phyloP scores from a whole-genome alignment of 2,113 vertebrate species.

The Scophthalmus maximus region DNA sequence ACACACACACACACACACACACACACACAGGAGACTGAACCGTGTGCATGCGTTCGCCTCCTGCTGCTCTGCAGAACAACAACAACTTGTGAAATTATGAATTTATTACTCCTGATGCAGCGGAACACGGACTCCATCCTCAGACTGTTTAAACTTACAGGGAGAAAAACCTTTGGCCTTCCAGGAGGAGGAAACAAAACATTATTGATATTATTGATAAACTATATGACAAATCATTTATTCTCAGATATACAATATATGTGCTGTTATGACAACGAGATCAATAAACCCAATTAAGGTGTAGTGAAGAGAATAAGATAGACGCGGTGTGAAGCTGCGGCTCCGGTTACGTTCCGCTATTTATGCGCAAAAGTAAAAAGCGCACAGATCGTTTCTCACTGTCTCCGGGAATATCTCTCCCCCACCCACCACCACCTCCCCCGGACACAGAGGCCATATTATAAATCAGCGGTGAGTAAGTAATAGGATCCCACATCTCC shows the following conservation, averaged over 20 bases:
- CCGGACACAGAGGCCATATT: conserved; percentile 21
- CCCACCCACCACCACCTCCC: not conserved
- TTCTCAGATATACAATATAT: too few species aligned
- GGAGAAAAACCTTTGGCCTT: too few species aligned
- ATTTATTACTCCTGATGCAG: conserved; percentile 42
- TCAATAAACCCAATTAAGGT: too few species aligned
- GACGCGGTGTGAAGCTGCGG: conserved; percentile 6
- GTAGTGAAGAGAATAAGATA: too few species aligned
- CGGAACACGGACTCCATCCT: conserved; percentile 13
- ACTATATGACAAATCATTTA: too few species aligned
- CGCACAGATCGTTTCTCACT: conserved; percentile 20
- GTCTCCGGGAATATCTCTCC: not conserved
- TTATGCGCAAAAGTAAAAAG: conserved; percentile 55
- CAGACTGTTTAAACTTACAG: too few species aligned
- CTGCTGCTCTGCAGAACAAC: conserved; percentile 48
- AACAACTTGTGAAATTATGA: conserved; percentile 48
- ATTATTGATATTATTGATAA: too few species aligned
- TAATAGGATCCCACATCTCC: conserved; percentile 46
- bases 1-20: too few species aligned
- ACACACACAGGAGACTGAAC: conserved; percentile 7
- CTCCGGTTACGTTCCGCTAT: conserved; percentile 42
- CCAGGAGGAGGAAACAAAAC: too few species aligned
- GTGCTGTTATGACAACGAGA: too few species aligned
- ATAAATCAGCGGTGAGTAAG: conserved; percentile 28
- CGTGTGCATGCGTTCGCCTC: conserved; percentile 27